Percentiles rank a stretch among this genome's conserved stretches.
phyloP scores from a whole-genome alignment of 1,140 invertebrate genomes.

The Atta colombica region DNA sequence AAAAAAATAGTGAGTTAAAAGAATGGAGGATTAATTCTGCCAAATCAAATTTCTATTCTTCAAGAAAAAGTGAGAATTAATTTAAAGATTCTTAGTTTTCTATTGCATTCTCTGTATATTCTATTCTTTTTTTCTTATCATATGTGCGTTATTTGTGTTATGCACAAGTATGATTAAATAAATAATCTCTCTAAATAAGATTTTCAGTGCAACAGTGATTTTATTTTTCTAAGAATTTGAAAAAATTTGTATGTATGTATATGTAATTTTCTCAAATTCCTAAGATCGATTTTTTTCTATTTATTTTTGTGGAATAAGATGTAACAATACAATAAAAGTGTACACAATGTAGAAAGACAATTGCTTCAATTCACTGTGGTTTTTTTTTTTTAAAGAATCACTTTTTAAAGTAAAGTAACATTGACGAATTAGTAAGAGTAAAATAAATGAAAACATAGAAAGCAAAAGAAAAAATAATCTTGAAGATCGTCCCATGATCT shows the following conservation, averaged over 20 bases:
- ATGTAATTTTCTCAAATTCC: conserved; percentile 41
- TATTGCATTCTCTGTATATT: background rate
- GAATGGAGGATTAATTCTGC: background rate
- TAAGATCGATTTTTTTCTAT: conserved; percentile 6
- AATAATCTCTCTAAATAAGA: conserved; percentile 11
- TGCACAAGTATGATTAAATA: conserved; percentile 11
- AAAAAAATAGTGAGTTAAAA: conserved; percentile 16
- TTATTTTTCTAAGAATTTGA: background rate
- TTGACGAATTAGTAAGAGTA: background rate
- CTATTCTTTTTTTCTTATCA: background rate
- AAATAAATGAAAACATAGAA: conserved; percentile 5
- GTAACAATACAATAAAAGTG: conserved; percentile 7
- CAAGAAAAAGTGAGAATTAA: background rate
- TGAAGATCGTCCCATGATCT: background rate
- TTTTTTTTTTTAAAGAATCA: background rate
- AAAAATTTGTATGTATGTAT: conserved; percentile 18
- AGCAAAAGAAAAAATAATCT: background rate
- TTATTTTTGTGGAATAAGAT: conserved; percentile 4
- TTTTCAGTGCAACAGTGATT: background rate
- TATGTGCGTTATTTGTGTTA: background rate
- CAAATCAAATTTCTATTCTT: conserved; percentile 4
- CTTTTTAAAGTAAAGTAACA: background rate
- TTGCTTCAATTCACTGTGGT: background rate
- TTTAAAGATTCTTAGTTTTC: background rate
- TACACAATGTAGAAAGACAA: background rate